Conservation (phyloP, 2,888 invertebrate species). For the Cataglyphis albicans region DNA sequence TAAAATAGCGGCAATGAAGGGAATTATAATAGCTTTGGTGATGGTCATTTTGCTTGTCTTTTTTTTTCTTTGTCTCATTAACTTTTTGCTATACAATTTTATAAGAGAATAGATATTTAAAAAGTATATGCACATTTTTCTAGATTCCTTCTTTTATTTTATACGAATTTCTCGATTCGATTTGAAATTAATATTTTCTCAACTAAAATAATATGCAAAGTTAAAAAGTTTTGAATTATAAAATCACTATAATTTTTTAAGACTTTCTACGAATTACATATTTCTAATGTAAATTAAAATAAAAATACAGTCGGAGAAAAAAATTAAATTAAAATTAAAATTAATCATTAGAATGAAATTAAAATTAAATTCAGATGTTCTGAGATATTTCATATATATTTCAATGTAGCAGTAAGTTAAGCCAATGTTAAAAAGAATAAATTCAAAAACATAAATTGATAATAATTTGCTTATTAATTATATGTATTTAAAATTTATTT, state of each 20-base stretch:
- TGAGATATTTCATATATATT: not conserved
- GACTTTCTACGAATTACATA: not conserved
- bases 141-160: slow-evolving; percentile 8
- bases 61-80: not conserved
- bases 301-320: not conserved
- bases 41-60: not conserved
- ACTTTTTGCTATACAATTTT: slow-evolving; percentile 8
- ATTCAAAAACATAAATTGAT: not conserved
- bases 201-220: not conserved
- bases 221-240: not conserved
- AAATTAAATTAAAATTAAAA: too few relatives aligned
- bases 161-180: slow-evolving; percentile 25
- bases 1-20: not conserved
- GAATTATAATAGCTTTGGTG: not conserved
- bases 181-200: not conserved
- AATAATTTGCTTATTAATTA: not conserved
- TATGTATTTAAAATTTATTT: not conserved
- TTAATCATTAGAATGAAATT: too few relatives aligned
- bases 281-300: slow-evolving; percentile 13
- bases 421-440: slow-evolving; percentile 8
- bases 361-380: slow-evolving; percentile 2
- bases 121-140: slow-evolving; percentile 1
- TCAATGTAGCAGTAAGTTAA: slow-evolving; percentile 19
- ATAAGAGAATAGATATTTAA: not conserved
- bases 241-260: not conserved